Percentiles rank a stretch among this genome's conserved stretches.
Evolutionary conservation across 2,888 invertebrate genomes (phyloP).

Genomic region (Tachina grossa): DNA sequence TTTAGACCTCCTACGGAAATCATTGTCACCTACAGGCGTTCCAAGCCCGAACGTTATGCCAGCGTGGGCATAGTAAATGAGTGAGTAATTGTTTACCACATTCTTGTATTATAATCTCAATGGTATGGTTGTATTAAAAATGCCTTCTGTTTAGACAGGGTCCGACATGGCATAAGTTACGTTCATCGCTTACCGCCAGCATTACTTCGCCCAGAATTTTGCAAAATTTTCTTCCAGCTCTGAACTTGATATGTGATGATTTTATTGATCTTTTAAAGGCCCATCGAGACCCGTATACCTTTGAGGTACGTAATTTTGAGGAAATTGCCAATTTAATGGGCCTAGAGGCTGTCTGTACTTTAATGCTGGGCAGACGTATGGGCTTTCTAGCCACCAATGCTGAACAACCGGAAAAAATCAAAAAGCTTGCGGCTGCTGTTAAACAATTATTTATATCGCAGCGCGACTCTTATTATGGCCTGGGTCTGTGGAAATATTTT

Average conservation of each 20-base stretch:
- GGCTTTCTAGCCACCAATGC: constrained; percentile 86
- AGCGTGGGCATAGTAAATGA: constrained; percentile 92
- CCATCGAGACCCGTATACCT: constrained; percentile 84
- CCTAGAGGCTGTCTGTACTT: constrained; percentile 90
- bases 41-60: constrained; percentile 90
- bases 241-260: constrained; percentile 90
- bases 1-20: constrained; percentile 93
- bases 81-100: constrained; percentile 83
- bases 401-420: constrained; percentile 85
- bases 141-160: constrained; percentile 85
- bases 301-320: constrained; percentile 87
- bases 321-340: constrained; percentile 90
- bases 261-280: constrained; percentile 87
- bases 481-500: constrained; percentile 91
- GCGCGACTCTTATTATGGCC: constrained; percentile 91
- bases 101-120: rapidly evolving
- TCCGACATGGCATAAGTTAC: constrained; percentile 89
- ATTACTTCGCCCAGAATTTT: constrained; percentile 90
- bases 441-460: constrained; percentile 90
- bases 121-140: constrained; percentile 49
- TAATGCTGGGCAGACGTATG: constrained; percentile 90
- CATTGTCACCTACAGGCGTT: constrained; percentile 88
- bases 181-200: constrained; percentile 88
- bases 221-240: constrained; percentile 88
- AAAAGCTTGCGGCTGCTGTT: constrained; percentile 88